Conservation (phyloP, 1,140 invertebrate genomes). For the Trichogramma pretiosum region DNA sequence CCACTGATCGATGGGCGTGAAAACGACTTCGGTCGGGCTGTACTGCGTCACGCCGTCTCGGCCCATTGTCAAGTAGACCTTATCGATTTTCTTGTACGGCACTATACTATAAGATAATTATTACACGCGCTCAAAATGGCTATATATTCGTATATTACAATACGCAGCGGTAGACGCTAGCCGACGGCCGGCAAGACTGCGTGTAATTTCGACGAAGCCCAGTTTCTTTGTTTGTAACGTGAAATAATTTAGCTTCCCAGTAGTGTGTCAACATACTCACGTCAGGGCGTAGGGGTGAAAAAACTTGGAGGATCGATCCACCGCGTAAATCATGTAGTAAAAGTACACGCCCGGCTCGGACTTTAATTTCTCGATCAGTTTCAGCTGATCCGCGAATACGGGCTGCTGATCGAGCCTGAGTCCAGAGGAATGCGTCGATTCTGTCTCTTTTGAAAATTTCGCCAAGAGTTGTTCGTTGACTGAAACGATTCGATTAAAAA, state of each 20-base stretch:
- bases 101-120: constrained; percentile 49
- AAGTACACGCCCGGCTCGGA: constrained; percentile 48
- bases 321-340: constrained; percentile 60
- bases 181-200: too few relatives aligned
- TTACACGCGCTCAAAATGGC: too few relatives aligned
- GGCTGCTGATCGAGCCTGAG: constrained; percentile 31
- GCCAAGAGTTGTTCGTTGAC: constrained; percentile 16
- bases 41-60: constrained; percentile 60
- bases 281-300: constrained; percentile 57
- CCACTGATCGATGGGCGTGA: constrained; percentile 60
- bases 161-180: too few relatives aligned
- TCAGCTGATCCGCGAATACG: constrained; percentile 42
- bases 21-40: constrained; percentile 53
- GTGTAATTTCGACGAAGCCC: too few relatives aligned
- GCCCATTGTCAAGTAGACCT: constrained; percentile 59
- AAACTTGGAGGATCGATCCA: constrained; percentile 56
- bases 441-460: constrained; percentile 11
- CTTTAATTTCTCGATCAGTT: constrained; percentile 48
- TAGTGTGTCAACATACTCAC: too few relatives aligned
- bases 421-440: not conserved
- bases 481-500: constrained; percentile 6
- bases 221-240: too few relatives aligned
- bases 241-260: too few relatives aligned
- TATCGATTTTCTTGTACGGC: constrained; percentile 53
- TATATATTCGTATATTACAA: too few relatives aligned